Evolutionary conservation across 2,797 vertebrate species (phyloP), one percentile per base, ranked within the genome.

Genomic region (Xenentodon cancila): DNA sequence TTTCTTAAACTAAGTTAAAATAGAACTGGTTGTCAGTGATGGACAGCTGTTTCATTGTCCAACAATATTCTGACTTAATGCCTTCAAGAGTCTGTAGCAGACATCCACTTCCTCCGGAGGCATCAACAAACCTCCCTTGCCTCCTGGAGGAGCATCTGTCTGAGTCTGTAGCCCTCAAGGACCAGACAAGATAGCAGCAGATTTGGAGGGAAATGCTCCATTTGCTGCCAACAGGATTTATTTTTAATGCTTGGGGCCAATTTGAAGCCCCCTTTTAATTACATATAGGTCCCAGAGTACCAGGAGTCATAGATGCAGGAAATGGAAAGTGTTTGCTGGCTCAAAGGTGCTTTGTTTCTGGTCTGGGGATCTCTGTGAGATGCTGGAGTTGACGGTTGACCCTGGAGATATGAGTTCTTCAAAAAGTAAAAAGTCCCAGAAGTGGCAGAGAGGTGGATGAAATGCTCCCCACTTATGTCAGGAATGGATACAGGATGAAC

Each of bases 101-200:
- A 61, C 54, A 20, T 60, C 47, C 51, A 15, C 34, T 47, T 53
- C 44, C 56, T 58, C 72, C 56, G 1, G 59, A 74, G 77, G 67
- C 67, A 37, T 45, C 48, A 21, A 55, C 30, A 42, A 70, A 42
- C 51, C 46, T 43, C 53, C 59, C 53, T 66, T 9, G 12, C 59
- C 53, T 81, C 75, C 66, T 81, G 75, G 52, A 75, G 77, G 70
- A 86, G 85, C 88, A 90, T 84, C 90, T 87, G 80, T 84, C 75
- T 71, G 44, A 59, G 55, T 51, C 63, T 64, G 19, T 16, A 63
- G 54, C 34, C 74, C 73, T 83, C 48, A 5, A 72, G 68, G 79
- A 78, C 61, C 53, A 16, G 64, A 40, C 68, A 62, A 68, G 59
- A 77, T 66, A 43, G 58, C 46, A 2, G 44, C 57, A 82, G 73